A percentile compares a stretch with the other conserved stretches of the same genome.
These are phyloP conservation scores for Mus caroli DNA, from an alignment of 2,797 vertebrate genomes.

Conservation along the genomic window DNA sequence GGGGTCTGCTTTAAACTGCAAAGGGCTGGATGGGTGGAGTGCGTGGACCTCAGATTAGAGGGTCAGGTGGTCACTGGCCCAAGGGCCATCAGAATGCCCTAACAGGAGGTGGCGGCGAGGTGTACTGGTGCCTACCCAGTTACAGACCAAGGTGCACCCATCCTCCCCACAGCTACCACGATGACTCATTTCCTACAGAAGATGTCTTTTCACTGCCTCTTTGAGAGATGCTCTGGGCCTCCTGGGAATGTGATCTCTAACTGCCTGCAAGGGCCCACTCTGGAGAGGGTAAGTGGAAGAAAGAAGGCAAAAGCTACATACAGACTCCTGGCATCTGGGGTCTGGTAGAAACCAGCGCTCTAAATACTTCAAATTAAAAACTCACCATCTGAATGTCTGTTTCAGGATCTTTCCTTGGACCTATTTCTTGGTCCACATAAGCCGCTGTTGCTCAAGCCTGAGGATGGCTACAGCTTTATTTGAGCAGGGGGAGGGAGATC, in stretches of 20 bases:
- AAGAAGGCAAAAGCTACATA: neutral
- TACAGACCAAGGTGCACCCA: neutral
- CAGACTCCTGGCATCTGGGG: neutral
- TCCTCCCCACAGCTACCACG: neutral
- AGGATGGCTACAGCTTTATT: neutral
- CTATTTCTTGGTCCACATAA: conserved; percentile 5
- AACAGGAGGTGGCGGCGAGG: fast-evolving
- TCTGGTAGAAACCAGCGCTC: neutral
- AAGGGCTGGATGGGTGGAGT: neutral
- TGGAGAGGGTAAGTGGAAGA: neutral
- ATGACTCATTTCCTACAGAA: conserved; percentile 47
- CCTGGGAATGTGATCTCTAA: neutral
- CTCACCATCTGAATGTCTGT: neutral
- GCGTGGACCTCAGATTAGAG: neutral
- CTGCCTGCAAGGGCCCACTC: neutral
- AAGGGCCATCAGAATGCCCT: neutral
- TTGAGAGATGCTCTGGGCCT: conserved; percentile 3
- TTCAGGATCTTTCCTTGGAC: conserved; percentile 40
- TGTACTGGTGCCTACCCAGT: too few relatives aligned
- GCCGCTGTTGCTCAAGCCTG: neutral
- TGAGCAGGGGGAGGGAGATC: neutral
- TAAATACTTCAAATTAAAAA: neutral
- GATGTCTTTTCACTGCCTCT: conserved; percentile 4
- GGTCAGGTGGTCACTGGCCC: neutral
- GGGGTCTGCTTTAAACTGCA: neutral